A percentile compares a stretch with the other conserved stretches of the same genome.
phyloP scores from a whole-genome alignment of 2,797 vertebrate genomes.

The Morus bassanus region DNA sequence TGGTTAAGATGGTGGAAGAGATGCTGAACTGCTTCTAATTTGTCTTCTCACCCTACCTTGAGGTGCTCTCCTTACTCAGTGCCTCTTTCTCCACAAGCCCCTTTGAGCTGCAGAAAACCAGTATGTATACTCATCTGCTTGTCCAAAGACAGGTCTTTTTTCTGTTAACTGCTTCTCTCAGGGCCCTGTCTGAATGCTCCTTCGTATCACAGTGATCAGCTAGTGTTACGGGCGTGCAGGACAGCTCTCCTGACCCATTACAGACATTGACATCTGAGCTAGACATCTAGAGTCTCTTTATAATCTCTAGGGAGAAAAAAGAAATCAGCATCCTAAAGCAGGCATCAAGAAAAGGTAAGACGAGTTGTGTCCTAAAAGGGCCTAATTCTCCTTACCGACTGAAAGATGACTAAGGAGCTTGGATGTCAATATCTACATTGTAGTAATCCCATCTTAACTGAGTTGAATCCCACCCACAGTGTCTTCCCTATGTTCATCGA shows the following conservation, averaged over 20 bases:
- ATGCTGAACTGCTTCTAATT: not conserved
- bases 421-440: not conserved
- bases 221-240: not conserved
- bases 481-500: not conserved
- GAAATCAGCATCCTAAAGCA: not conserved
- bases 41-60: not conserved
- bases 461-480: not conserved
- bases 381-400: not conserved
- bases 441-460: not conserved
- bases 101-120: not conserved
- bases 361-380: not conserved
- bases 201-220: not conserved
- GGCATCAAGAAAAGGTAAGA: not conserved
- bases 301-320: not conserved
- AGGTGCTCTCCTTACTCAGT: not conserved
- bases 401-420: not conserved
- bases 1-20: not conserved
- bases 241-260: not conserved
- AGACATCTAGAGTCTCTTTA: slow-evolving; percentile 23
- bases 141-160: not conserved
- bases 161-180: not conserved
- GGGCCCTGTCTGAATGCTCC: not conserved
- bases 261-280: not conserved
- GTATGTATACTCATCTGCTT: not conserved
- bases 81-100: not conserved